These are phyloP conservation scores for Nymphalis polychloros DNA, from an alignment of 2,888 invertebrate genomes.

Conservation along the genomic window DNA sequence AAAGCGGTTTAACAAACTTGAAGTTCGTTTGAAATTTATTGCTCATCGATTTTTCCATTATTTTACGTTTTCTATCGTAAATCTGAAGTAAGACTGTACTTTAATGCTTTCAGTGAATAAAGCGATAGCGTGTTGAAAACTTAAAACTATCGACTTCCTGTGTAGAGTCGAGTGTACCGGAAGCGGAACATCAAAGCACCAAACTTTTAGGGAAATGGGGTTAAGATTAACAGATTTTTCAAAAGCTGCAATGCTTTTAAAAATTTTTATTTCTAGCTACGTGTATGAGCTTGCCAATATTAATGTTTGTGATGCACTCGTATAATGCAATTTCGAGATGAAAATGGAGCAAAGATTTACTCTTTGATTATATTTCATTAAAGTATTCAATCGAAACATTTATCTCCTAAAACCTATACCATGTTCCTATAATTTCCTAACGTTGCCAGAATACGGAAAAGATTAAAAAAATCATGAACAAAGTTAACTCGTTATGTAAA, in stretches of 20 bases:
- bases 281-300: conserved; percentile 27
- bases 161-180: conserved; percentile 47
- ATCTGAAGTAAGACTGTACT: conserved; percentile 47
- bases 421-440: too few species aligned
- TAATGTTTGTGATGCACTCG: conserved; percentile 2
- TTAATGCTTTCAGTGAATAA: conserved; percentile 41
- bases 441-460: too few species aligned
- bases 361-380: too few species aligned
- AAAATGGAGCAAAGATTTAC: not conserved
- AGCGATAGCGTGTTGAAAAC: conserved; percentile 52
- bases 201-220: conserved; percentile 45
- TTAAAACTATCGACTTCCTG: conserved; percentile 51
- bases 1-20: conserved; percentile 66
- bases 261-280: conserved; percentile 13
- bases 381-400: too few species aligned
- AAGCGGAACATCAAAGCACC: conserved; percentile 52
- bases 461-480: too few species aligned
- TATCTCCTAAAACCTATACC: too few species aligned
- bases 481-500: too few species aligned
- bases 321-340: not conserved
- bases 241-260: conserved; percentile 24
- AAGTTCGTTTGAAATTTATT: conserved; percentile 61
- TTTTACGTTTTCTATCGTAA: conserved; percentile 42
- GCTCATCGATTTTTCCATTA: conserved; percentile 43
- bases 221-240: conserved; percentile 39